Conservation (phyloP, 2,888 invertebrate genomes). For the Mechanitis messenoides region DNA sequence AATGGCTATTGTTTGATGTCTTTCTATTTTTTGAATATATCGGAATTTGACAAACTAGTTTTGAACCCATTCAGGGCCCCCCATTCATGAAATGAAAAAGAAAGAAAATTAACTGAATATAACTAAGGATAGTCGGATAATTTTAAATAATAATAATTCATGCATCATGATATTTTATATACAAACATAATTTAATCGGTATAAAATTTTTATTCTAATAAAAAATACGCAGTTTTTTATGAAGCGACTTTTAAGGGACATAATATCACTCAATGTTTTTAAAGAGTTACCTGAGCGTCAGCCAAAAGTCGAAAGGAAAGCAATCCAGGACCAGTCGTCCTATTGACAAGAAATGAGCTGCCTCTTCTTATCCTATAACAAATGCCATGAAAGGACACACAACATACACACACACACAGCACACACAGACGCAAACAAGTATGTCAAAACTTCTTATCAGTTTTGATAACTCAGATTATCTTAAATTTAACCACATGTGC, state of each 20-base stretch:
- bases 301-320: slow-evolving; percentile 61
- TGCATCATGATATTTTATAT: too few species aligned
- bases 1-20: too few species aligned
- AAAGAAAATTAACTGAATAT: too few species aligned
- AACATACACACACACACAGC: too few species aligned
- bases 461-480: background rate
- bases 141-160: too few species aligned
- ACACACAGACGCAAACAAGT: background rate
- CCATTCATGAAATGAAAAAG: too few species aligned
- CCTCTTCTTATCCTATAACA: slow-evolving; percentile 36
- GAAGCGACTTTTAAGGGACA: background rate
- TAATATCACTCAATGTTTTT: background rate
- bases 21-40: too few species aligned
- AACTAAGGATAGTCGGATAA: too few species aligned
- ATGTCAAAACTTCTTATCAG: background rate
- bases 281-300: slow-evolving; percentile 58
- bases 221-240: background rate
- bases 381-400: background rate
- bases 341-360: slow-evolving; percentile 54
- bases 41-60: too few species aligned
- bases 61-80: too few species aligned
- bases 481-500: background rate
- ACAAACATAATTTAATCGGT: too few species aligned
- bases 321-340: slow-evolving; percentile 66
- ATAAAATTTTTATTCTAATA: too few species aligned